Base-by-base conservation (phyloP, 1,140 invertebrate species). In the Saccostrea echinata region DNA sequence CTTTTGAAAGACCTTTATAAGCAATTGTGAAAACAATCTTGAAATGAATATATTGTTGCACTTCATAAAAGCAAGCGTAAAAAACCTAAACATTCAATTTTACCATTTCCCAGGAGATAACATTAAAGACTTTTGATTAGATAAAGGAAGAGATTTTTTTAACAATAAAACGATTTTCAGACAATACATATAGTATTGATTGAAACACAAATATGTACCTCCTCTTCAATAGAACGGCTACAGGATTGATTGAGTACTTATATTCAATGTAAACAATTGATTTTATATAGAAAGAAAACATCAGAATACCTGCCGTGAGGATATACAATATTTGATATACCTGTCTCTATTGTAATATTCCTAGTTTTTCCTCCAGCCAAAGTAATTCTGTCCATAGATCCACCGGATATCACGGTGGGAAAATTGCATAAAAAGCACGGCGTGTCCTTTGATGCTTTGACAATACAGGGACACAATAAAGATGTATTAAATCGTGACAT, bases 401-500 rank as follows among this genome's bases (percentile, higher is more conserved):
- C 18, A 71, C 68, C 68, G 68, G 68, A 71, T 30, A 71, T 30
- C 27, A 71, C 27, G 68, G 68, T 71, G 68, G 68, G 68, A 71
- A 71, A 33, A 33, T 30, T 33, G 27, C 68, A 30, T 9, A 30
- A 71, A 71, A 71, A 71, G 68, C 68, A 12, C 30, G 27, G 11
- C 27, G 68, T 30, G 27, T 71, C 27, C 68, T 71, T 71, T 71
- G 68, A 71, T 71, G 68, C 27, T 18, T 33, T 27, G 30, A 30
- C 27, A 71, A 71, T 71, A 33, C 68, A 11, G 11, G 27, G 24
- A 33, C 68, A 30, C 68, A 33, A 1, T 71, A 33, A 30, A 71
- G 68, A 33, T 71, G 30, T 71, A 71, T 71, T 71, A 71, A 71
- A 71, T 71, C 68, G 68, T 71, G 68, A 33, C 68, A 71, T 30